Evolutionary conservation across 1,140 invertebrate genomes (phyloP).

Genomic region (Caenorhabditis tropicalis): DNA sequence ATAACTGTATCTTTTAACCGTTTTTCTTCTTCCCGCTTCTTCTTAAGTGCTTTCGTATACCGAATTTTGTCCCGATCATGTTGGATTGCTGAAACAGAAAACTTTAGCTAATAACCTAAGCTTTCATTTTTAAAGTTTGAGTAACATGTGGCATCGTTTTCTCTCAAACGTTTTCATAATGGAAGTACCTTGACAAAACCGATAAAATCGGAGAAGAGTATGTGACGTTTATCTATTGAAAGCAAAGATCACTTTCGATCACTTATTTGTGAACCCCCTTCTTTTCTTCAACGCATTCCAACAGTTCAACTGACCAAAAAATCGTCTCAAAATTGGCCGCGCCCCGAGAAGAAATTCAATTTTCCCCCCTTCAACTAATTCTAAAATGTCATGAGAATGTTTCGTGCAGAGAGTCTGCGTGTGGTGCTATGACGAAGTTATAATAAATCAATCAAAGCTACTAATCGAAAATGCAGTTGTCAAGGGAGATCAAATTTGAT

Average conservation of each 20-base stretch:
- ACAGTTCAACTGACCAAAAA: constrained; percentile 22
- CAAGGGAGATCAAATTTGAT: constrained; percentile 9
- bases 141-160: neutral
- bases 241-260: neutral
- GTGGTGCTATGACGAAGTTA: neutral
- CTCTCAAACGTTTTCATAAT: neutral
- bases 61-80: constrained; percentile 58
- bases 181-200: neutral
- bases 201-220: neutral
- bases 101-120: neutral
- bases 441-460: neutral
- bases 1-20: constrained; percentile 37
- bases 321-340: neutral
- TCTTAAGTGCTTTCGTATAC: constrained; percentile 55
- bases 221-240: neutral
- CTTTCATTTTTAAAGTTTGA: too few relatives aligned
- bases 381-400: neutral
- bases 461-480: neutral
- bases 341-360: neutral
- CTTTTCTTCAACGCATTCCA: constrained; percentile 1
- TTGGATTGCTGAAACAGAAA: constrained; percentile 53
- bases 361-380: neutral
- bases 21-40: constrained; percentile 53
- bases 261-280: neutral
- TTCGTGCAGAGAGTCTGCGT: neutral